Base-by-base conservation (phyloP, 2,113 vertebrate genomes). In the Labrus mixtus region DNA sequence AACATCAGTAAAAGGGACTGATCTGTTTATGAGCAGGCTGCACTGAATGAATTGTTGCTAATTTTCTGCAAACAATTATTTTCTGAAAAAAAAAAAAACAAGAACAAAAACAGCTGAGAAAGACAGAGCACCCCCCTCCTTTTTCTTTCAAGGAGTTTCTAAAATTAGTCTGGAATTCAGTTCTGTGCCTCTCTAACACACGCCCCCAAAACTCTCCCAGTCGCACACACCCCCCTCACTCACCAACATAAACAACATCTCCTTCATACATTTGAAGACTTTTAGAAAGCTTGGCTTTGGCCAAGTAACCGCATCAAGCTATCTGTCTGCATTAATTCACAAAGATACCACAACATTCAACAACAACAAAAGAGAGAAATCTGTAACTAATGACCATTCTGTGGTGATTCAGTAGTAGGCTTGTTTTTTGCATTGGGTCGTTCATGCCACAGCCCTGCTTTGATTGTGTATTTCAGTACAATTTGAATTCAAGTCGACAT, bases 121-220 rank as follows among this genome's bases (percentile, higher is more conserved):
- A 84, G 79, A 81, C 53, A 69, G 87, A 81, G 57, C 82, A 53
- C 82, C 87, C 81, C 22, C 57, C 78, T 88, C 68, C 68, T 65
- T 91, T 88, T 91, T 88, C 88, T 90, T 90, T 87, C 85, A 90
- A 92, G 87, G 88, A 91, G 87, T 91, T 51, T 93, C 92, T 93
- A 93, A 93, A 93, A 92, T 93, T 92, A 93, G 90, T 78, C 84
- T 87, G 92, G 92, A 93, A 93, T 93, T 88, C 84, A 59, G 86
- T 88, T 85, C 87, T 91, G 90, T 82, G 87, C 80, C 80, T 89
- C 83, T 74, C 19, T 54, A 85, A 84, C 57, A 37, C 87, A 90
- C 86, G 36, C 76, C 86, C 83, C 84, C 68, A 74, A 80, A 81
- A 62, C 68, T 77, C 76, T 79, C 82, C 84, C 79, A 60, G 78